Evolutionary conservation across 1,140 invertebrate genomes (phyloP).

Genomic region (Lordiphosa collinella): DNA sequence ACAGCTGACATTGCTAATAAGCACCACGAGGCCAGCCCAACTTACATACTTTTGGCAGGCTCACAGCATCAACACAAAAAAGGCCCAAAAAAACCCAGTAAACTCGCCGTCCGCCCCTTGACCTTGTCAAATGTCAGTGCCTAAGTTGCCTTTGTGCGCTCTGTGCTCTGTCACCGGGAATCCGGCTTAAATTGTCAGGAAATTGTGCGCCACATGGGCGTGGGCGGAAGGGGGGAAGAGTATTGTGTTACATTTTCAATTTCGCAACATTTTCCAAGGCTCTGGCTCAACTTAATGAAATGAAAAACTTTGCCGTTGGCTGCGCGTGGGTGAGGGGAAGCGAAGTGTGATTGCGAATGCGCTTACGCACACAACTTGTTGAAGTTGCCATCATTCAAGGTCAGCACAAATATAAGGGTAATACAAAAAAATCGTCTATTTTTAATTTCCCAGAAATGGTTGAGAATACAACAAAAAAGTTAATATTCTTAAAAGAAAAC

Average conservation of each 20-base stretch:
- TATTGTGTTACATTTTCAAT: conserved; percentile 53
- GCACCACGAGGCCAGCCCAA: conserved; percentile 3
- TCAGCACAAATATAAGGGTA: too few species aligned
- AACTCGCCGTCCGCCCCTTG: conserved; percentile 30
- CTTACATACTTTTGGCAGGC: conserved; percentile 19
- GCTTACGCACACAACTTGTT: too few species aligned
- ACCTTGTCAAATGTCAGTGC: conserved; percentile 68
- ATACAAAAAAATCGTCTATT: too few species aligned
- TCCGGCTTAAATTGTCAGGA: conserved; percentile 63
- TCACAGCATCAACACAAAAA: background rate
- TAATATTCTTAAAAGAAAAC: too few species aligned
- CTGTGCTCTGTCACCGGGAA: conserved; percentile 42
- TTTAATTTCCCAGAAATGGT: too few species aligned
- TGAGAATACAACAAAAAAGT: too few species aligned
- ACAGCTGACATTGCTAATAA: conserved; percentile 38
- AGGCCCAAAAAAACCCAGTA: background rate
- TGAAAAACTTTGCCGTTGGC: conserved; percentile 24
- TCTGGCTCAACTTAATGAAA: conserved; percentile 41
- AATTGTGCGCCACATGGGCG: background rate
- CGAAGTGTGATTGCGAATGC: background rate
- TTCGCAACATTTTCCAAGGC: conserved; percentile 46
- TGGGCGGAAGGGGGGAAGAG: conserved; percentile 1
- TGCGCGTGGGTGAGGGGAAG: conserved; percentile 1
- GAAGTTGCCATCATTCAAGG: too few species aligned
- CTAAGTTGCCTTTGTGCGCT: conserved; percentile 23